Conservation (phyloP, 1,140 invertebrate genomes). For the Batillaria attramentaria region DNA sequence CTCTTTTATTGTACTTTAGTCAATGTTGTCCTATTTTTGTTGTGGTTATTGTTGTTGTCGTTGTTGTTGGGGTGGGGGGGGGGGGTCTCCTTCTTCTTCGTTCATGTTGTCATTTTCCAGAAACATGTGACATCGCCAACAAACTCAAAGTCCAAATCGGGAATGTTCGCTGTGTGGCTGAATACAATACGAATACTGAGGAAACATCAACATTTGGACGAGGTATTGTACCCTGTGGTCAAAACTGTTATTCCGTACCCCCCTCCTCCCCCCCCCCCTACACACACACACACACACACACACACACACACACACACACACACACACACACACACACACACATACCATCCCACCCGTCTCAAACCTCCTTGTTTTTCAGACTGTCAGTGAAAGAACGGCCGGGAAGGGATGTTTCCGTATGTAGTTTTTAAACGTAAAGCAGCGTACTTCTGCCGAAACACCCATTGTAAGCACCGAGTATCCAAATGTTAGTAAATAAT, state of each 20-base stretch:
- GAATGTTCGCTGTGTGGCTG: not conserved
- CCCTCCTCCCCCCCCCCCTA: not conserved
- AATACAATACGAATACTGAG: not conserved
- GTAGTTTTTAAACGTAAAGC: too few species aligned
- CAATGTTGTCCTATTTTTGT: too few species aligned
- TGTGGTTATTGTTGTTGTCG: too few species aligned
- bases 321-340: not conserved
- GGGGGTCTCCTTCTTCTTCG: too few species aligned
- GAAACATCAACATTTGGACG: not conserved
- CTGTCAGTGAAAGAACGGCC: too few species aligned
- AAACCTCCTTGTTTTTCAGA: too few species aligned
- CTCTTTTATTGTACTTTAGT: too few species aligned
- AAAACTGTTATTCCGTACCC: not conserved
- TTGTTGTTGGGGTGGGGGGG: too few species aligned
- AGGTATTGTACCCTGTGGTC: not conserved
- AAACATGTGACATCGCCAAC: not conserved
- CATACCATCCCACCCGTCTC: not conserved
- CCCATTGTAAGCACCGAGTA: too few species aligned
- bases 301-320: slow-evolving; percentile 1
- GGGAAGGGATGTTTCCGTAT: too few species aligned
- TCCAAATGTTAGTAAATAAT: too few species aligned
- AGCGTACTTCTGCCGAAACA: too few species aligned
- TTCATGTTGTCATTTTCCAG: not conserved
- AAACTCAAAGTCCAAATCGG: not conserved
- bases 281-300: slow-evolving; percentile 1